phyloP scores from a whole-genome alignment of 2,888 invertebrate species.

The Anticlea derivata region DNA sequence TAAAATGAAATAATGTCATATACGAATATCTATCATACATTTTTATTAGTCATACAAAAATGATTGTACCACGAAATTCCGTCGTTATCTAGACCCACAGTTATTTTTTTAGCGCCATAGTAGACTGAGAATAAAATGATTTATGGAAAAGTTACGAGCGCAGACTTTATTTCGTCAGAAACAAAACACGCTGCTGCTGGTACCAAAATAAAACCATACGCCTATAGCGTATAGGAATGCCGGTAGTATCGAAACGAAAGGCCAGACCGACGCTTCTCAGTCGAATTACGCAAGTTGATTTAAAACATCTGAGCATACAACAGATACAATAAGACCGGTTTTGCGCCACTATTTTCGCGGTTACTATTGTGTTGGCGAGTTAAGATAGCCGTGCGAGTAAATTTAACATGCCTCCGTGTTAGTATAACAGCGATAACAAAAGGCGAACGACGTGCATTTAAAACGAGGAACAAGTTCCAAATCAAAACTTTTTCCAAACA shows the following conservation, averaged over 20 bases:
- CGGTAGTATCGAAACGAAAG: slow-evolving; percentile 63
- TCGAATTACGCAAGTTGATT: slow-evolving; percentile 57
- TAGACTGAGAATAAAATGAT: too few relatives aligned
- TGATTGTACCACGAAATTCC: too few relatives aligned
- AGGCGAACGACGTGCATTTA: slow-evolving; percentile 60
- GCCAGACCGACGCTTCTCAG: slow-evolving; percentile 47
- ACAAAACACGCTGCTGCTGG: slow-evolving; percentile 35
- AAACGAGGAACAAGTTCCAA: slow-evolving; percentile 29
- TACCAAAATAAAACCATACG: slow-evolving; percentile 68
- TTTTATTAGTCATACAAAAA: slow-evolving; percentile 24
- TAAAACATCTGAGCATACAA: slow-evolving; percentile 54
- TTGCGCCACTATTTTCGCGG: slow-evolving; percentile 63
- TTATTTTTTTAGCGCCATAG: slow-evolving; percentile 15
- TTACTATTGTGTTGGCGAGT: slow-evolving; percentile 57
- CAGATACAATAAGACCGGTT: slow-evolving; percentile 60
- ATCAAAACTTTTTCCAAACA: slow-evolving; percentile 31
- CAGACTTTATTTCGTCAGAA: slow-evolving; percentile 31
- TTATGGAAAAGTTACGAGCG: too few relatives aligned
- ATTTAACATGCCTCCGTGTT: slow-evolving; percentile 56
- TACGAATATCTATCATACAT: slow-evolving; percentile 9
- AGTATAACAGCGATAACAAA: slow-evolving; percentile 69
- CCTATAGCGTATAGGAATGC: slow-evolving; percentile 49
- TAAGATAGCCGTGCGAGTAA: slow-evolving; percentile 60
- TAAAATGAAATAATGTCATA: slow-evolving; percentile 14
- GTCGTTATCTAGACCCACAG: too few relatives aligned